Conservation (phyloP, 2,888 invertebrate species). For the Caenorhabditis doughertyi region DNA sequence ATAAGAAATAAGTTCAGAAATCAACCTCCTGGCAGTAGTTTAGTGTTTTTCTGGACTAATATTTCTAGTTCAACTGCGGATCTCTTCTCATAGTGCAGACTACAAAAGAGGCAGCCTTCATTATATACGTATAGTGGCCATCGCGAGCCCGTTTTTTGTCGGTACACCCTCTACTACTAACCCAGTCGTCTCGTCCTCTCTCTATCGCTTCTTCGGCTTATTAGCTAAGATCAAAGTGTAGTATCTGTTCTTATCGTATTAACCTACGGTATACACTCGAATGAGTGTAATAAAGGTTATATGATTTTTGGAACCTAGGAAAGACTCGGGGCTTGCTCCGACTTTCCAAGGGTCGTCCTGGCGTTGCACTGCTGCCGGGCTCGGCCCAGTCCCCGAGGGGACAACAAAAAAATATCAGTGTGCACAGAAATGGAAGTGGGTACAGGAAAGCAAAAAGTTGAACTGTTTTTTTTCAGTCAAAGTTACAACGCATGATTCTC, state of each 20-base stretch:
- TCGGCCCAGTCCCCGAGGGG: constrained; percentile 45
- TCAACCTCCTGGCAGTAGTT: too few species aligned
- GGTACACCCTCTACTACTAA: neutral
- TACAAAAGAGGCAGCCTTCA: too few species aligned
- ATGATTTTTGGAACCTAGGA: constrained; percentile 39
- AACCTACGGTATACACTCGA: constrained; percentile 67
- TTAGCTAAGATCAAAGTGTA: constrained; percentile 69
- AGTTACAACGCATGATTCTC: too few species aligned
- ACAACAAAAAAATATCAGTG: neutral
- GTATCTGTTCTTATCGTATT: constrained; percentile 69
- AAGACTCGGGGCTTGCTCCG: constrained; percentile 53
- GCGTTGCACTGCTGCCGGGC: constrained; percentile 54
- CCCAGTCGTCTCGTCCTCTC: neutral
- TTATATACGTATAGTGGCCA: neutral
- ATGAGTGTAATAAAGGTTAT: constrained; percentile 65
- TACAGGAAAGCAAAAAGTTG: too few species aligned
- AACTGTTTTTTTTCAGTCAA: too few species aligned
- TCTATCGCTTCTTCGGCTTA: constrained; percentile 66
- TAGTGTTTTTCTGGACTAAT: too few species aligned
- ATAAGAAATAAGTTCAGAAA: neutral
- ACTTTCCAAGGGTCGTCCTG: constrained; percentile 51
- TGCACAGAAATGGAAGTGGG: too few species aligned
- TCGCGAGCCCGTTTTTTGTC: neutral
- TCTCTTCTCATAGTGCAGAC: too few species aligned
- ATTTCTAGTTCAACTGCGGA: too few species aligned